Percentiles rank a stretch among this genome's conserved stretches.
phyloP scores from a whole-genome alignment of 2,113 vertebrate species.

The Porphyrio hochstetteri region DNA sequence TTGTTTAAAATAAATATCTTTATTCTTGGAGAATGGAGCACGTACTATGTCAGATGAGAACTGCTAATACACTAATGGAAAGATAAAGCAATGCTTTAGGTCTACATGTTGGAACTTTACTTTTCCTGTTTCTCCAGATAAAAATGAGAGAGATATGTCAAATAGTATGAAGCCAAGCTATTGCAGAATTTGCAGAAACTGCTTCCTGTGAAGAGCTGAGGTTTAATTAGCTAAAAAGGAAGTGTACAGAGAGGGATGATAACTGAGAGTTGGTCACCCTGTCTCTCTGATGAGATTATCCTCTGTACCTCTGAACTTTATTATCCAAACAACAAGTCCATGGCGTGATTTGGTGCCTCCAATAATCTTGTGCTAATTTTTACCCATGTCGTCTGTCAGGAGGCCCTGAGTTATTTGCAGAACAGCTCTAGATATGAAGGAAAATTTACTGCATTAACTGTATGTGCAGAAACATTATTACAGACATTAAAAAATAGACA shows the following conservation, averaged over 20 bases:
- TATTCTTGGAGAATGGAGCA: slow-evolving; percentile 29
- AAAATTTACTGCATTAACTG: not conserved
- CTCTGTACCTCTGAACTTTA: slow-evolving; percentile 80
- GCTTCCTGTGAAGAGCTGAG: slow-evolving; percentile 76
- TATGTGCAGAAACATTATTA: not conserved
- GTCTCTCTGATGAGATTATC: slow-evolving; percentile 78
- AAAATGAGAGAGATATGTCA: slow-evolving; percentile 72
- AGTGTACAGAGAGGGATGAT: slow-evolving; percentile 75
- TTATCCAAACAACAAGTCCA: slow-evolving; percentile 79
- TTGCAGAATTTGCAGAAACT: slow-evolving; percentile 75
- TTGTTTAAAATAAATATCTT: slow-evolving; percentile 38
- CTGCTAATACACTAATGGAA: slow-evolving; percentile 66
- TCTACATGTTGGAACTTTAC: slow-evolving; percentile 69
- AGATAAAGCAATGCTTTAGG: slow-evolving; percentile 73
- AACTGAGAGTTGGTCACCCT: slow-evolving; percentile 76
- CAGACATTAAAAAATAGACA: not conserved
- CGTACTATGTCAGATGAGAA: slow-evolving; percentile 57
- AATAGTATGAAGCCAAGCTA: slow-evolving; percentile 72
- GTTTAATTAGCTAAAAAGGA: slow-evolving; percentile 85
- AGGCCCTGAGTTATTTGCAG: slow-evolving; percentile 47
- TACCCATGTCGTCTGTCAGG: slow-evolving; percentile 66
- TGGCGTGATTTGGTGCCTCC: slow-evolving; percentile 72
- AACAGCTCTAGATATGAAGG: not conserved
- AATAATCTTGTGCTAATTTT: slow-evolving; percentile 75
- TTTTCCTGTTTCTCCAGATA: slow-evolving; percentile 82